Base-by-base conservation (phyloP, 2,888 invertebrate genomes). In the Cyaniris semiargus region DNA sequence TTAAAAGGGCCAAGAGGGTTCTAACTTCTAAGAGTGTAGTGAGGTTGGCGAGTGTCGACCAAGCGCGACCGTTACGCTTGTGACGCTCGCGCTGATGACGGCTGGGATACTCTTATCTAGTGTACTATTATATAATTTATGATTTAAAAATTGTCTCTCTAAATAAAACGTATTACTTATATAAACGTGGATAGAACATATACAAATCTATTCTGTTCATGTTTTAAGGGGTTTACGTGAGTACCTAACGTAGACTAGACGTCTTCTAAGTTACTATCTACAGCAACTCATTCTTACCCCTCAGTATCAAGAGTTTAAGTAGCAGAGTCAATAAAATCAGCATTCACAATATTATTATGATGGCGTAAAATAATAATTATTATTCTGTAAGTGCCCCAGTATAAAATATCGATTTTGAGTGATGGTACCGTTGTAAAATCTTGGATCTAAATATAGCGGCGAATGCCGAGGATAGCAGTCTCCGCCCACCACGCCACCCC, bases 61-160 rank as follows among this genome's bases (percentile, higher is more conserved):
- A 86, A 87, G 89, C 93, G 90, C 82, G 84, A 87, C 93, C 87
- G 93, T 93, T 88, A 91, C 88, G 93, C 87, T 84, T 82, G 81
- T 80, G 84, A 85, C 83, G 80, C n/a, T n/a, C n/a, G n/a, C n/a
- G n/a, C 83, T 84, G 87, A 85, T 88, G 86, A 85, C 88, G 89
- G 1, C 48, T 48, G 48, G 48, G 38, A 38, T 44, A 48, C 72
- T 48, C 44, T n/a, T n/a, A n/a, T n/a, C n/a, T 44, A 56, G 18
- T 48, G 48, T 4, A 48, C 48, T 48, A 48, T 48, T 48, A 48
- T 48, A 15, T 48, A 15, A 15, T 15, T 48, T 38, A 10, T 38
- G 38, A 38, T 38, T 34, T 44, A 44, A 10, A 44, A 44, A 44
- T 10, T 44, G 10, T 10, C 38, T 38, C 3, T 44, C 44, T 44